phyloP scores from a whole-genome alignment of 1,140 invertebrate genomes.

The Meloidogyne floridensis region DNA sequence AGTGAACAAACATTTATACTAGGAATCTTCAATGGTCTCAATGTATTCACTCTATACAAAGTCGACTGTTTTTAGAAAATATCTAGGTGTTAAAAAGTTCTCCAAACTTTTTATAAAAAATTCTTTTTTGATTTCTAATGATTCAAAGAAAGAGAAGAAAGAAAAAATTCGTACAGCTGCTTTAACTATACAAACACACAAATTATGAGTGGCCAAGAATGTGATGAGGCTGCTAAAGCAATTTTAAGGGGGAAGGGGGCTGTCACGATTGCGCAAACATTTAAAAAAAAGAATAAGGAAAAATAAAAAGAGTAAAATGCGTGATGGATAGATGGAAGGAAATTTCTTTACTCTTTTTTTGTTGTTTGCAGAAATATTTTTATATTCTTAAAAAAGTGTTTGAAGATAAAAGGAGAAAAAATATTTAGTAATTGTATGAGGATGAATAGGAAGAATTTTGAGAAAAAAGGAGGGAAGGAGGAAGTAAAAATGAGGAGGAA shows the following conservation, averaged over 20 bases:
- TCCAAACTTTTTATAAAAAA: too few relatives aligned
- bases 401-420: background rate
- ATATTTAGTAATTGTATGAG: too few relatives aligned
- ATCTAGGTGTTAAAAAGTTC: too few relatives aligned
- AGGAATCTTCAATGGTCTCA: too few relatives aligned
- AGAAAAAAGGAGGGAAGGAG: too few relatives aligned
- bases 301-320: background rate
- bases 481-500: too few relatives aligned
- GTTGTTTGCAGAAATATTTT: constrained; percentile 2
- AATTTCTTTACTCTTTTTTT: background rate
- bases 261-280: constrained; percentile 6
- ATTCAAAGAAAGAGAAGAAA: too few relatives aligned
- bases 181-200: background rate
- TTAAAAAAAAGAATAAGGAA: background rate
- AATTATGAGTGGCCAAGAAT: background rate
- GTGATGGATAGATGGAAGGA: background rate
- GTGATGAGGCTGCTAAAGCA: background rate
- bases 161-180: constrained; percentile 1
- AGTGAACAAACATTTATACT: too few relatives aligned
- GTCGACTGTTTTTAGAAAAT: too few relatives aligned
- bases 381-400: background rate
- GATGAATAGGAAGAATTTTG: too few relatives aligned
- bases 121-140: too few relatives aligned
- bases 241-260: background rate
- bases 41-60: too few relatives aligned